Evolutionary conservation across 1,140 invertebrate species (phyloP).

Genomic region (Watersipora subatra): DNA sequence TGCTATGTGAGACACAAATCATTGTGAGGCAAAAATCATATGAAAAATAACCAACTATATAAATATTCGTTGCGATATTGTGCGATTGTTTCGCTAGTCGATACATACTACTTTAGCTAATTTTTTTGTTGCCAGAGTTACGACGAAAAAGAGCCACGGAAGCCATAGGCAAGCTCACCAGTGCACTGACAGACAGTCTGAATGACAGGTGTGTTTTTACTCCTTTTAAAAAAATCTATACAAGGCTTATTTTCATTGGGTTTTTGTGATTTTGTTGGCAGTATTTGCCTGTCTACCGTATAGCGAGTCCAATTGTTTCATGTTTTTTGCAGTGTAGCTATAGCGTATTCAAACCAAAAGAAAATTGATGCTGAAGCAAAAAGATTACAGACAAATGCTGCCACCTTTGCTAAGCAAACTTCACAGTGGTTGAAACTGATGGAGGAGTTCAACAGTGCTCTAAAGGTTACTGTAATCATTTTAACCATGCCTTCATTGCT

Average conservation of each 20-base stretch:
- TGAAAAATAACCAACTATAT: no score
- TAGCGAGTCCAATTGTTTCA: no score
- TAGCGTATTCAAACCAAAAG: conserved; percentile 96
- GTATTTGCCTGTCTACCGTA: no score
- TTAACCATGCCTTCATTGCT: no score
- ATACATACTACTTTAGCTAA: no score
- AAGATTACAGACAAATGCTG: conserved; percentile 81
- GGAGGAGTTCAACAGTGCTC: conserved; percentile 81
- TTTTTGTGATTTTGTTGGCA: no score
- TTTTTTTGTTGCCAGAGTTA: conserved; percentile 58
- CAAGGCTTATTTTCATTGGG: no score
- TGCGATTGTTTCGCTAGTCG: no score
- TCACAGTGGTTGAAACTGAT: conserved; percentile 87
- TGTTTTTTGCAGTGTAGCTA: conserved; percentile 65
- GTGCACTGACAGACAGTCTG: conserved; percentile 85
- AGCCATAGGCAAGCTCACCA: conserved; percentile 77
- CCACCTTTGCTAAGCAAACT: conserved; percentile 88
- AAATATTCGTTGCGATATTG: no score
- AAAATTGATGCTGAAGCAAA: conserved; percentile 91
- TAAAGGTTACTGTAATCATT: no score
- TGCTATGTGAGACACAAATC: no score
- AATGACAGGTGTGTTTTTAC: conserved; percentile 74
- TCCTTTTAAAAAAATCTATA: not conserved
- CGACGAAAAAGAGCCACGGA: conserved; percentile 82
- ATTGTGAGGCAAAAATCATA: no score